Evolutionary conservation across 2,113 vertebrate genomes (phyloP), one percentile per base, ranked within the genome.

Genomic region (Numenius arquata): DNA sequence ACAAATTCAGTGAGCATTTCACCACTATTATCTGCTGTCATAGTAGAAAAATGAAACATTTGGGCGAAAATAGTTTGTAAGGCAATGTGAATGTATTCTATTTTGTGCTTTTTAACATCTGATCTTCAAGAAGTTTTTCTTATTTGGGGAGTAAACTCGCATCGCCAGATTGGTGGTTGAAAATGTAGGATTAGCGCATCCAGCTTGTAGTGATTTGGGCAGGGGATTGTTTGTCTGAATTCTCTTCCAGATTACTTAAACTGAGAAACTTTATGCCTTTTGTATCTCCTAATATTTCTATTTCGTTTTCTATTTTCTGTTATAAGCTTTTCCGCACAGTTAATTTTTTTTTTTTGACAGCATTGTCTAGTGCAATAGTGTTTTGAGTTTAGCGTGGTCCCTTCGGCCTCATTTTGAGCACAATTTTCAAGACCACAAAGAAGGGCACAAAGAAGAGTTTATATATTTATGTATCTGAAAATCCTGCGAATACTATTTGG

Each of bases 1-100:
- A 91, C 96, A 97, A 96, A 97, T 92, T 92, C 95, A 41, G 55
- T 30, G 75, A 95, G 89, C 71, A 59, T 97, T 97, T 97, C 92
- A 91, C 63, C 78, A 47, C 88, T 88, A 50, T 98, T 97, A 95
- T 80, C 90, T 77, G 93, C 95, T 80, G 94, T 80, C 73, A 62
- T 55, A 76, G 93, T 21, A 96, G 96, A 94, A 95, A 86, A 97
- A 90, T 96, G 76, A 97, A 96, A 55, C 86, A 62, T 91, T 86
- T 66, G 66, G 47, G 93, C 13, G 22, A 70, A 74, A 90, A 52
- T 2, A 62, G 94, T 91, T 68, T 27, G 47, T 40, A 19, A 82
- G 47, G 81, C 19, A 81, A 40, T 15, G 55, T 21, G 48, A 81
- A 45, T 53, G 45, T 0, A 2, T 71, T 92, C 63, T 41, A 15